Percentiles rank a stretch among this genome's conserved stretches.
Conservation (phyloP, 2,797 vertebrate species). For the Lutjanus argentimaculatus region DNA sequence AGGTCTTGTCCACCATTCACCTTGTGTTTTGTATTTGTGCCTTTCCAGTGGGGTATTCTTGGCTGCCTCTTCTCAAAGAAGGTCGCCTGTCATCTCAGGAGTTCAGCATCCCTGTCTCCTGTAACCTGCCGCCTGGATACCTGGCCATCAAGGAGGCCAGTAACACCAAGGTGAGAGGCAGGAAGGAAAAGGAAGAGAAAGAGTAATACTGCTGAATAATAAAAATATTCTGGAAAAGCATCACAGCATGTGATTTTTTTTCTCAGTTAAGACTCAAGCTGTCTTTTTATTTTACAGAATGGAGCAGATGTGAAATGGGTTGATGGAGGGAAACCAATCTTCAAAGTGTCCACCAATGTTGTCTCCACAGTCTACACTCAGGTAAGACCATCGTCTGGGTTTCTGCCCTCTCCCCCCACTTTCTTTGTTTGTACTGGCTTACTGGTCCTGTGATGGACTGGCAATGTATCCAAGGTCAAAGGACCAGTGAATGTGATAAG, state of each 20-base stretch:
- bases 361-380: conserved; percentile 98
- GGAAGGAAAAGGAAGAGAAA: background rate
- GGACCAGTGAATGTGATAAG: background rate
- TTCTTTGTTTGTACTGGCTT: no score
- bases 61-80: conserved; percentile 95
- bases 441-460: background rate
- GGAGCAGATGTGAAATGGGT: conserved; percentile 96
- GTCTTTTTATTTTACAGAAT: conserved; percentile 72
- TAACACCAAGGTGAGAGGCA: conserved; percentile 88
- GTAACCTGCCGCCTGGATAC: conserved; percentile 91
- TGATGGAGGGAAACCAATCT: conserved; percentile 94
- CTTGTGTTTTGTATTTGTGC: conserved; percentile 5
- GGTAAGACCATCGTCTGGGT: conserved; percentile 80
- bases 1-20: background rate
- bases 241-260: background rate
- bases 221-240: background rate
- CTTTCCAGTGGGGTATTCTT: conserved; percentile 93
- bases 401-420: background rate
- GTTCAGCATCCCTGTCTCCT: conserved; percentile 91
- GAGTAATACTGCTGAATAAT: conserved; percentile 21
- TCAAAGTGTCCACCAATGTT: conserved; percentile 93
- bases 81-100: conserved; percentile 93
- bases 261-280: background rate
- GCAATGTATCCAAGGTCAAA: background rate
- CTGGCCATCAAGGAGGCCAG: conserved; percentile 91